A percentile compares a stretch with the other conserved stretches of the same genome.
phyloP scores from a whole-genome alignment of 2,797 vertebrate species.

The Champsocephalus gunnari region DNA sequence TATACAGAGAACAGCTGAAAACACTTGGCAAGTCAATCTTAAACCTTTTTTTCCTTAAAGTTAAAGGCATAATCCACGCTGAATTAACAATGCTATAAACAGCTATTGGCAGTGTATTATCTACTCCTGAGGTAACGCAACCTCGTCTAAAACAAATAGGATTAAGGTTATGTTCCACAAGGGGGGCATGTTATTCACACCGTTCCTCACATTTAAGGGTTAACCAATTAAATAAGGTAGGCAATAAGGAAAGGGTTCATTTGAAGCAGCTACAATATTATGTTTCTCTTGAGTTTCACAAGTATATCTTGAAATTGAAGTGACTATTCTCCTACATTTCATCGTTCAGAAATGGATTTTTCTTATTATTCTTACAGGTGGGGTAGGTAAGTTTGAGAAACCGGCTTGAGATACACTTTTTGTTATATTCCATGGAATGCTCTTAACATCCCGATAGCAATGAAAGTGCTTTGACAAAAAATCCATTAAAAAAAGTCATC shows the following conservation, averaged over 20 bases:
- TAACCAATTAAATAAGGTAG: constrained; percentile 29
- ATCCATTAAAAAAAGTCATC: too few species aligned
- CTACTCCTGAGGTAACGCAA: constrained; percentile 31
- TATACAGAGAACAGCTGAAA: constrained; percentile 68
- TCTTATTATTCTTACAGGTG: constrained; percentile 5
- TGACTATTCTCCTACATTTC: constrained; percentile 11
- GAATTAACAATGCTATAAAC: constrained; percentile 35
- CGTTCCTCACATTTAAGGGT: constrained; percentile 24
- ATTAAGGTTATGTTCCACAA: constrained; percentile 37
- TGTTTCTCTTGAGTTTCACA: constrained; percentile 14
- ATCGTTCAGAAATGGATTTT: constrained; percentile 8
- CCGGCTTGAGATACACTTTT: too few species aligned
- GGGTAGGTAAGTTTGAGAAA: too few species aligned
- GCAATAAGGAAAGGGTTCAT: neutral
- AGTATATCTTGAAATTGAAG: constrained; percentile 17
- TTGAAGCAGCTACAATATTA: constrained; percentile 8
- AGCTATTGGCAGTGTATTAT: constrained; percentile 26
- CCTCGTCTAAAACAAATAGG: constrained; percentile 32
- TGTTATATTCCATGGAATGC: too few species aligned
- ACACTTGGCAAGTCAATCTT: constrained; percentile 64
- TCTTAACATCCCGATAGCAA: too few species aligned
- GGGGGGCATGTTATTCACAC: neutral
- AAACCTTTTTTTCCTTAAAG: constrained; percentile 33
- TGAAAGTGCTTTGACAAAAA: too few species aligned
- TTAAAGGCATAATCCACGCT: constrained; percentile 46